phyloP scores from a whole-genome alignment of 1,140 invertebrate species.

The Sinella curviseta region DNA sequence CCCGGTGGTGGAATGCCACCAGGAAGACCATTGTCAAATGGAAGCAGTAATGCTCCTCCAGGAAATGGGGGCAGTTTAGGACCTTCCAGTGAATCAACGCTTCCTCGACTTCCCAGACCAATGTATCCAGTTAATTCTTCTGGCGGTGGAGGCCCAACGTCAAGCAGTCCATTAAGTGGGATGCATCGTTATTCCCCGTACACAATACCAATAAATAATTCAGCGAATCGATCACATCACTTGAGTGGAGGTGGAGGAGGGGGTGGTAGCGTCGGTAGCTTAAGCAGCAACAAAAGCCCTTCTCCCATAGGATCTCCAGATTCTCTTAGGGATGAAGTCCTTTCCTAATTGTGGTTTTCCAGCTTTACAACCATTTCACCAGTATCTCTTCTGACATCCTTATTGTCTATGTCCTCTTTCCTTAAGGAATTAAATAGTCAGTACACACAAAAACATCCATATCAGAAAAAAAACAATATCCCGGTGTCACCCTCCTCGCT shows the following conservation, averaged over 20 bases:
- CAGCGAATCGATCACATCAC: slow-evolving; percentile 37
- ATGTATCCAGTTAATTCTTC: slow-evolving; percentile 57
- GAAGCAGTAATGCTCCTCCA: slow-evolving; percentile 50
- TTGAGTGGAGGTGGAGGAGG: slow-evolving; percentile 30
- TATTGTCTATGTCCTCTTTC: not conserved
- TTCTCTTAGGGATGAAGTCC: slow-evolving; percentile 48
- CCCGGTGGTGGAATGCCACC: not conserved
- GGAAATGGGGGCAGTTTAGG: slow-evolving; percentile 53
- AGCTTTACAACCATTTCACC: not conserved
- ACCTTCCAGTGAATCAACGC: slow-evolving; percentile 53
- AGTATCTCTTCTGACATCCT: not conserved
- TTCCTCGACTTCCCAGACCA: slow-evolving; percentile 57
- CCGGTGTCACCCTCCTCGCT: not conserved
- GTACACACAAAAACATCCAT: not conserved
- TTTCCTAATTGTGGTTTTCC: slow-evolving; percentile 43
- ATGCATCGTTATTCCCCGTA: slow-evolving; percentile 59
- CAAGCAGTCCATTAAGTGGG: slow-evolving; percentile 38
- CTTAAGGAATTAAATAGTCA: not conserved
- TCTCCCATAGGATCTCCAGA: slow-evolving; percentile 50
- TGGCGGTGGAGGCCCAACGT: slow-evolving; percentile 46
- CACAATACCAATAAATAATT: slow-evolving; percentile 47
- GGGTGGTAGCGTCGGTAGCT: slow-evolving; percentile 17
- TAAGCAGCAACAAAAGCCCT: slow-evolving; percentile 41
- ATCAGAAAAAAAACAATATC: not conserved
- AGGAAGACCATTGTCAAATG: slow-evolving; percentile 17